These are phyloP conservation scores for Sapayoa aenigma DNA, from an alignment of 2,113 vertebrate species.

Conservation along the genomic window DNA sequence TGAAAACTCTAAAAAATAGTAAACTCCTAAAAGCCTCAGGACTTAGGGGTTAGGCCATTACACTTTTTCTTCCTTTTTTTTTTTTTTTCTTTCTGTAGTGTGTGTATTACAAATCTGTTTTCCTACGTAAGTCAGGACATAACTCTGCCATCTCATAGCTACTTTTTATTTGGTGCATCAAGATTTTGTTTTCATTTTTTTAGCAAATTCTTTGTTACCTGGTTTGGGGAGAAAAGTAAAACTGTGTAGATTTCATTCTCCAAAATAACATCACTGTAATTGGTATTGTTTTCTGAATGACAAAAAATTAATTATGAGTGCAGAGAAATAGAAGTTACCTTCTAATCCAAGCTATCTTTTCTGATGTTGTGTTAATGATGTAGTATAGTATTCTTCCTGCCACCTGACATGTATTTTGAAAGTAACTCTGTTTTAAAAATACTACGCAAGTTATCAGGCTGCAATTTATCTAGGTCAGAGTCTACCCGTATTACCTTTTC, in stretches of 20 bases:
- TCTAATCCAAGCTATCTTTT: neutral
- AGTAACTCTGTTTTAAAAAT: neutral
- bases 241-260: neutral
- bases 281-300: neutral
- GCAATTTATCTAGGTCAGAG: neutral
- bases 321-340: neutral
- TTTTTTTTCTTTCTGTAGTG: neutral
- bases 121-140: neutral
- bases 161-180: neutral
- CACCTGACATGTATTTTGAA: neutral
- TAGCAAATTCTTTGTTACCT: neutral
- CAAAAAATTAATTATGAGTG: neutral
- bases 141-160: neutral
- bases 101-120: neutral
- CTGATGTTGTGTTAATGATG: neutral
- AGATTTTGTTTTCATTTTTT: neutral
- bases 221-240: neutral
- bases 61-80: neutral
- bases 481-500: neutral
- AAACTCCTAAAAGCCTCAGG: neutral
- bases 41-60: neutral
- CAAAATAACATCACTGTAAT: neutral
- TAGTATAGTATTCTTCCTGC: neutral
- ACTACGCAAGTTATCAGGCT: neutral
- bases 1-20: neutral